These are phyloP conservation scores for Cranoglanis bouderius DNA, from an alignment of 2,113 vertebrate species.

Conservation along the genomic window DNA sequence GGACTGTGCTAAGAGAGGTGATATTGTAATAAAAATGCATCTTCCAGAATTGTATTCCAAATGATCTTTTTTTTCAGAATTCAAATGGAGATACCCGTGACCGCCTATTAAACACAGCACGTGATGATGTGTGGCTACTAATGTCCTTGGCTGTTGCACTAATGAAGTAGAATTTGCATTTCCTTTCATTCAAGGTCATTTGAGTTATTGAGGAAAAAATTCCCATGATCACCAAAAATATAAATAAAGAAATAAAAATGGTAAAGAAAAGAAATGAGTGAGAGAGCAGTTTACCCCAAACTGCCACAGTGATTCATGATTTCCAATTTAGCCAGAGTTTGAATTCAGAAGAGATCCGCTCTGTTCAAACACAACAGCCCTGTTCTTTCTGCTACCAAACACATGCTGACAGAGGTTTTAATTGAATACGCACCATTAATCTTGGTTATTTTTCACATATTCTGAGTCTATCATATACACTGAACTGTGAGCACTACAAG, in stretches of 20 bases:
- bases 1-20: neutral
- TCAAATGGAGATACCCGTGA: neutral
- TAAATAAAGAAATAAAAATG: slow-evolving; percentile 44
- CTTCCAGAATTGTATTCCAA: neutral
- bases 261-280: slow-evolving; percentile 66
- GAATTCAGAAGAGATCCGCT: slow-evolving; percentile 77
- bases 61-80: neutral
- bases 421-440: slow-evolving; percentile 70
- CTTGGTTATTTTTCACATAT: slow-evolving; percentile 63
- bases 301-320: slow-evolving; percentile 82
- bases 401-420: slow-evolving; percentile 61
- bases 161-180: neutral
- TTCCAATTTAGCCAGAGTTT: slow-evolving; percentile 79
- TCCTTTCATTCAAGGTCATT: slow-evolving; percentile 54
- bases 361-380: slow-evolving; percentile 55
- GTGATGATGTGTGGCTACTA: neutral
- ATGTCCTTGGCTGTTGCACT: neutral
- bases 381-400: slow-evolving; percentile 64
- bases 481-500: slow-evolving; percentile 44
- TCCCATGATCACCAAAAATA: slow-evolving; percentile 56
- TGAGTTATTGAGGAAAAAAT: slow-evolving; percentile 58
- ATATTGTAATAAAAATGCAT: neutral
- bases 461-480: slow-evolving; percentile 56
- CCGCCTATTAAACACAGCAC: neutral
- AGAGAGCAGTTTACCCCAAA: slow-evolving; percentile 70